These are phyloP conservation scores for Knipowitschia caucasica DNA, from an alignment of 2,797 vertebrate species.

Conservation along the genomic window DNA sequence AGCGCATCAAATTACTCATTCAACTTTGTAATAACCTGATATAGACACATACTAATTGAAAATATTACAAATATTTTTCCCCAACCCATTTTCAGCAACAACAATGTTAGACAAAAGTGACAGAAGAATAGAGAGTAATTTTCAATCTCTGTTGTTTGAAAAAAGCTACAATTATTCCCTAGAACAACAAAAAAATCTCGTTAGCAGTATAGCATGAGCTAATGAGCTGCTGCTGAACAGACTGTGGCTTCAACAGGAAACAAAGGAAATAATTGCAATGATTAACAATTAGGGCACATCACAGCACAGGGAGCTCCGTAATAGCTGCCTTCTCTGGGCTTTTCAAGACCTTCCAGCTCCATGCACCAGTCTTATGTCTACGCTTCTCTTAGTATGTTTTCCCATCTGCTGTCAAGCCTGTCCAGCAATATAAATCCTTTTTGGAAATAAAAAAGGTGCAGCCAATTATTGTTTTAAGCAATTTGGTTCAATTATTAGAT, in stretches of 20 bases:
- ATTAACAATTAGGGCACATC: constrained; percentile 65
- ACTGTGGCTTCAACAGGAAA: constrained; percentile 41
- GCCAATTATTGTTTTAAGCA: not conserved
- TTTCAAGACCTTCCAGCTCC: constrained; percentile 24
- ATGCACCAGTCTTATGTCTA: constrained; percentile 29
- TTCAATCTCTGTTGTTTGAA: constrained; percentile 36
- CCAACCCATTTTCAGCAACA: no score
- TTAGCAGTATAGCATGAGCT: constrained; percentile 38
- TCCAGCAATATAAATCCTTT: constrained; percentile 10
- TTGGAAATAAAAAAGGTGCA: constrained; percentile 1
- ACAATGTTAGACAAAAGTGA: constrained; percentile 23
- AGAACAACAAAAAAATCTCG: constrained; percentile 25
- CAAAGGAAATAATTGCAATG: constrained; percentile 60
- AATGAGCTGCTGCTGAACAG: constrained; percentile 56
- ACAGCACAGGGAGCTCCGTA: constrained; percentile 20
- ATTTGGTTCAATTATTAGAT: no score
- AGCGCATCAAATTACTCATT: not conserved
- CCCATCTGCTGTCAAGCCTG: constrained; percentile 34
- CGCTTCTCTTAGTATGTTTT: constrained; percentile 30
- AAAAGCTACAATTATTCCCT: constrained; percentile 56
- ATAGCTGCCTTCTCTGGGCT: constrained; percentile 13
- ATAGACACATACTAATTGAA: no score
- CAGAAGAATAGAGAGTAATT: constrained; percentile 49
- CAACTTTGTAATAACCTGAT: no score
- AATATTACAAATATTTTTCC: no score